phyloP scores from a whole-genome alignment of 2,888 invertebrate genomes.

The Cotesia congregata region DNA sequence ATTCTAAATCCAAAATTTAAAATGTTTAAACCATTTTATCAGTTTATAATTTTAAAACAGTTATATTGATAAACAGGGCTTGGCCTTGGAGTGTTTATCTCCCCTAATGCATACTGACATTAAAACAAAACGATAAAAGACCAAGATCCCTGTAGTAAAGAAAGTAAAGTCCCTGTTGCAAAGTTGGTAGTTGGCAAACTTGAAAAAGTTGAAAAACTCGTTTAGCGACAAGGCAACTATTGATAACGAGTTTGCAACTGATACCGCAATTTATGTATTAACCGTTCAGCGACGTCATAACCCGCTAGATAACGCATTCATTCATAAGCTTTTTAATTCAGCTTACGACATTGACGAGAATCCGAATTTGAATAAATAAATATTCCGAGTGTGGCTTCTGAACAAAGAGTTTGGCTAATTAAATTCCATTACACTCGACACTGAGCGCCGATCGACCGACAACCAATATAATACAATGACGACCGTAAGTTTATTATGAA shows the following conservation, averaged over 20 bases:
- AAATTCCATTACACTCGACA: background rate
- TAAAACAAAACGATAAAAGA: background rate
- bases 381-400: background rate
- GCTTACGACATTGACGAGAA: background rate
- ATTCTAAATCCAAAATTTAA: too few species aligned
- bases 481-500: background rate
- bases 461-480: background rate
- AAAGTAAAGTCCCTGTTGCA: too few species aligned
- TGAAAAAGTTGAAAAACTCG: background rate
- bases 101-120: background rate
- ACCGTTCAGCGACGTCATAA: background rate
- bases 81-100: too few species aligned
- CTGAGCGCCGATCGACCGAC: too few species aligned
- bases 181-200: background rate
- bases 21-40: too few species aligned
- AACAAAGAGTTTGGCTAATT: background rate
- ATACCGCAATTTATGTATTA: background rate
- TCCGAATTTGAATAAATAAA: background rate
- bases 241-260: background rate
- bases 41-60: too few species aligned
- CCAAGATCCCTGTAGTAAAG: too few species aligned
- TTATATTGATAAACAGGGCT: too few species aligned
- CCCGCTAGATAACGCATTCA: background rate
- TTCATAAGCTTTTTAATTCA: slow-evolving; percentile 1
- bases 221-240: background rate